Conservation (phyloP, 2,888 invertebrate genomes). For the Marronus borbonicus region DNA sequence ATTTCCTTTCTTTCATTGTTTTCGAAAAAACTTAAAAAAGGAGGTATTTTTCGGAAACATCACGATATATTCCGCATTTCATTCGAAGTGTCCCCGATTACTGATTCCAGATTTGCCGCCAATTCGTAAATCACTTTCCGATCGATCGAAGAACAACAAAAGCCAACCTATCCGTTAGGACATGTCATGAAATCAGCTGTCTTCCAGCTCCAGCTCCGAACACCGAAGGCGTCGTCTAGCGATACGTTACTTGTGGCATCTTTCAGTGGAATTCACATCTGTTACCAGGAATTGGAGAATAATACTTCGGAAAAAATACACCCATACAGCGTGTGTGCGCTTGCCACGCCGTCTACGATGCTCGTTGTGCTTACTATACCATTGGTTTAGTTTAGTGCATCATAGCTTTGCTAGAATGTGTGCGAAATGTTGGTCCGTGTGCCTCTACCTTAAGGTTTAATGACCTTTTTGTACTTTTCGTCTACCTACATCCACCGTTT, state of each 20-base stretch:
- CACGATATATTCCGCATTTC: too few species aligned
- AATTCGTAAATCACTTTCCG: slow-evolving; percentile 34
- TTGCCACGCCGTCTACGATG: background rate
- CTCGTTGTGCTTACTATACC: background rate
- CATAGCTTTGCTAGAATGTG: slow-evolving; percentile 4
- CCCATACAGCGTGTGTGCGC: slow-evolving; percentile 1
- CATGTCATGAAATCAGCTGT: slow-evolving; percentile 38
- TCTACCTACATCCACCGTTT: slow-evolving; percentile 49
- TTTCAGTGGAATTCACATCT: slow-evolving; percentile 43
- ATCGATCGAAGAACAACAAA: slow-evolving; percentile 40
- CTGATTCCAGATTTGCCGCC: slow-evolving; percentile 8
- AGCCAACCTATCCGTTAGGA: background rate
- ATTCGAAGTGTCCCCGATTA: background rate
- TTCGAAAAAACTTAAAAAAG: too few species aligned
- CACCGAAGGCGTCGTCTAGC: slow-evolving; percentile 11
- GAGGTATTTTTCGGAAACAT: too few species aligned
- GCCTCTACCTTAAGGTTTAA: slow-evolving; percentile 48
- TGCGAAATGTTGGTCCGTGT: slow-evolving; percentile 32
- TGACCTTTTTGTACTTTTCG: slow-evolving; percentile 51
- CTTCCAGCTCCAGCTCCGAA: background rate
- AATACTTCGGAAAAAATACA: slow-evolving; percentile 25
- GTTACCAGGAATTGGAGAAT: slow-evolving; percentile 44
- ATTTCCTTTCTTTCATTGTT: too few species aligned
- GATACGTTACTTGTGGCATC: slow-evolving; percentile 35
- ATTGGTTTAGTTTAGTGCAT: background rate